Base-by-base conservation (phyloP, 2,888 invertebrate genomes). In the Pammene aurita region DNA sequence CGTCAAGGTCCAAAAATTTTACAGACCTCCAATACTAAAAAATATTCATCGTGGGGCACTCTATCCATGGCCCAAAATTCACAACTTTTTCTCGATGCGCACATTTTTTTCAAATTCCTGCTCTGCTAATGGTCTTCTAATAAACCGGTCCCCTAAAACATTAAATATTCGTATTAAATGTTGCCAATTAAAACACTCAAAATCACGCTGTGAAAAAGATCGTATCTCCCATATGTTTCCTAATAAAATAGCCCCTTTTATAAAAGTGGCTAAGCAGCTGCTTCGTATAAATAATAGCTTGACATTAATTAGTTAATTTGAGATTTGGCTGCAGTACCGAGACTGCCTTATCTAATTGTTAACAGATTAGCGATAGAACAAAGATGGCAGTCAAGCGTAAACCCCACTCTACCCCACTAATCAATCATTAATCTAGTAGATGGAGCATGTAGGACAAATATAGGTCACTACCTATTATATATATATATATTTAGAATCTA, bases 221-320 rank as follows among this genome's bases (percentile, higher is more conserved):
- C 44, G 2, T 46, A 58, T 44, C n/a, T 44, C 44, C 26, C 34
- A 14, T 10, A 44, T 5, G 18, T 44, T 7, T 5, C 1, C 14
- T 14, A 44, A 9, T 34, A 44, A 14, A 26, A 58, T n/a, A 42
- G 1, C 2, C 5, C 14, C 5, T 46, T 14, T 7, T 44, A 10
- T 34, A 2, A 26, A 7, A 26, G 4, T n/a, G 5, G 9, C 7
- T 26, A 7, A 26, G 41, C 50, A 50, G 66, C 41, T 41, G 50
- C 14, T 26, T 50, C 41, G 48, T 50, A 66, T 66, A 41, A 66
- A 57, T 57, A 57, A 66, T 57, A 66, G 48, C 34, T 14, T 50
- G 41, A 57, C 66, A 66, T 66, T 57, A 7, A 66, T 66, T 66
- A 66, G 66, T 48, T 50, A 41, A 66, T 66, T 65, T 65, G 48